Evolutionary conservation across 1,140 invertebrate species (phyloP), one percentile per base, ranked within the genome.

Genomic region (Drosophila truncata): DNA sequence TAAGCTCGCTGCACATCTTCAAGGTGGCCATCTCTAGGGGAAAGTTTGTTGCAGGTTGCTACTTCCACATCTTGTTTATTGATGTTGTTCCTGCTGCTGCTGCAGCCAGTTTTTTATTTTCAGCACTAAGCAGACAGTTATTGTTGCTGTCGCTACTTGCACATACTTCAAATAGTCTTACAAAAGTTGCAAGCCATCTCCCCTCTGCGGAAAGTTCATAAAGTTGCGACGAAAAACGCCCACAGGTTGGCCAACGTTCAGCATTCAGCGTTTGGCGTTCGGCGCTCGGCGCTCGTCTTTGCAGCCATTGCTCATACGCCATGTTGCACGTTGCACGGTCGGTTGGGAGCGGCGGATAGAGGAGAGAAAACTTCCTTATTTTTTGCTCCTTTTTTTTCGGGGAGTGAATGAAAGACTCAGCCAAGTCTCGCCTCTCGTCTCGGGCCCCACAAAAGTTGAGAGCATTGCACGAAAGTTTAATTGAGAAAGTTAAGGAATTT

Each of bases 401-500:
- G 33, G 25, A 72, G 66, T 72, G 66, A 72, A 71, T 72, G 67
- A 72, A 72, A 72, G 69, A 72, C 69, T 60, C 33, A 72, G 69
- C 66, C 66, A 72, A 72, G 72, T 64, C 70, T 65, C 71, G 46
- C 39, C 60, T 54, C 61, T 76, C 61, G 61, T 71, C 65, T 78
- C 76, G 66, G 29, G 42, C 58, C 50, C 75, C 66, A 57, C 70
- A 71, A 78, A 85, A 84, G 85, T 71, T 88, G 79, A 80, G 84
- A 91, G 86, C 76, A 85, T 85, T 82, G 82, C 82, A 83, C 84
- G 80, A 91, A 91, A 91, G 88, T 91, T 91, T 91, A 91, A 91
- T 91, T 91, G 88, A 91, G 88, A 91, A 91, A 91, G 88, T 91
- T 91, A 82, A 91, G 87, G 88, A 91, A 91, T 91, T 91, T 91